Evolutionary conservation across 2,888 invertebrate species (phyloP), one percentile per base, ranked within the genome.

Genomic region (Mythimna lalbum): DNA sequence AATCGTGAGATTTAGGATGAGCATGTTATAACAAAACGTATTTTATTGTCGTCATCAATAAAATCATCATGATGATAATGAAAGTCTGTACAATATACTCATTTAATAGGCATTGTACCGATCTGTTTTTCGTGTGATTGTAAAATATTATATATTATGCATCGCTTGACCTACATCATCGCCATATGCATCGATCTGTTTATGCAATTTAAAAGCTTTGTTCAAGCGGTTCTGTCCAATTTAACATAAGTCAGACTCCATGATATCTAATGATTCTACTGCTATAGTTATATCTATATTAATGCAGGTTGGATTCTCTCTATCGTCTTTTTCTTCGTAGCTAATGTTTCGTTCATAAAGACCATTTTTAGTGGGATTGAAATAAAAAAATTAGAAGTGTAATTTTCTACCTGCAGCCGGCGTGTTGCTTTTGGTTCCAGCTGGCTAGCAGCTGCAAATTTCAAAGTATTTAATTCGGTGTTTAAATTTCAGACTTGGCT

Each of bases 401-500:
- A 43, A 80, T 52, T 63, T n/a, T 33, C 60, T 50, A 50, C 43
- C 71, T 21, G 49, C 21, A n/a, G 23, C 43, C 43, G 19, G 19
- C 43, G 19, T 3, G n/a, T 39, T 33, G 43, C 10, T 10, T 4
- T 12, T 53, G 10, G 53, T 57, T 55, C 53, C 33, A 6, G 12
- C 52, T 49, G 36, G 27, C 21, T n/a, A 50, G 27, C 49, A 9
- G 31, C 19, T 23, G 57, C 21, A 57, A 7, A 65, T 59, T 61
- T 43, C 12, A 43, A 49, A 49, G 39, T 55, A 64, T 57, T 80
- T 64, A 60, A n/a, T 23, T 0, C 10, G 10, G 19, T 23, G n/a
- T 49, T 67, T 76, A 69, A 69, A 57, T 94, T 93, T 69, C 90
- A 96, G 96, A 93, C 94, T 52, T 96, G 94, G 95, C 55, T 92